Percentiles rank a stretch among this genome's conserved stretches.
These are phyloP conservation scores for Poecilia gillii DNA, from an alignment of 2,797 vertebrate genomes.

Conservation along the genomic window DNA sequence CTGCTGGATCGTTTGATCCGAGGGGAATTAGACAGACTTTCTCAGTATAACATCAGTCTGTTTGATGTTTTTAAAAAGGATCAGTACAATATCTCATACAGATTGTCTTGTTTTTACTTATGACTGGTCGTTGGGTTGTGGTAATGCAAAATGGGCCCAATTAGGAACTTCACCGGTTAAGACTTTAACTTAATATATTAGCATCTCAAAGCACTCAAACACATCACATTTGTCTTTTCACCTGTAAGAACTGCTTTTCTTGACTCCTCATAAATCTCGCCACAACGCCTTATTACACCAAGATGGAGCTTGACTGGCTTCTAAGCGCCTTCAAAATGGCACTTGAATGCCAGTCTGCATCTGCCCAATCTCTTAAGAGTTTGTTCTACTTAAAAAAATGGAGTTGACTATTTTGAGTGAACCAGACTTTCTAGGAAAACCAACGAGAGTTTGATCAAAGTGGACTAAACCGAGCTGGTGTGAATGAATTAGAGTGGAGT, in stretches of 20 bases:
- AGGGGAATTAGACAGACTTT: conserved; percentile 60
- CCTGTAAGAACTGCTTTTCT: neutral
- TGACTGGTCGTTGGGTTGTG: neutral
- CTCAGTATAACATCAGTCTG: conserved; percentile 49
- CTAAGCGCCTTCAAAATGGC: no score
- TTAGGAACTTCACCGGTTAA: neutral
- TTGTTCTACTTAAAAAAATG: neutral
- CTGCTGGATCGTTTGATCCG: conserved; percentile 55
- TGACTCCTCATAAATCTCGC: neutral
- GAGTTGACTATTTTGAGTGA: neutral
- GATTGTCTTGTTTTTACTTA: conserved; percentile 1
- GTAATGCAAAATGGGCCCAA: neutral
- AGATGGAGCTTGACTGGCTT: neutral
- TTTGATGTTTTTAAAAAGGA: conserved; percentile 65
- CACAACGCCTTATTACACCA: neutral
- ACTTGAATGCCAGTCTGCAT: no score
- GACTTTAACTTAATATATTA: neutral
- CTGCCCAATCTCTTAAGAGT: neutral
- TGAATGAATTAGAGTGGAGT: no score
- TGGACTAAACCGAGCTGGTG: no score
- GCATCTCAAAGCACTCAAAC: no score
- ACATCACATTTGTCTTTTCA: neutral
- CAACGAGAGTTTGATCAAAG: no score
- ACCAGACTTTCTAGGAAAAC: no score
- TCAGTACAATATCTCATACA: conserved; percentile 17